Evolutionary conservation across 1,140 invertebrate genomes (phyloP).

Genomic region (Drosophila ercepeae): DNA sequence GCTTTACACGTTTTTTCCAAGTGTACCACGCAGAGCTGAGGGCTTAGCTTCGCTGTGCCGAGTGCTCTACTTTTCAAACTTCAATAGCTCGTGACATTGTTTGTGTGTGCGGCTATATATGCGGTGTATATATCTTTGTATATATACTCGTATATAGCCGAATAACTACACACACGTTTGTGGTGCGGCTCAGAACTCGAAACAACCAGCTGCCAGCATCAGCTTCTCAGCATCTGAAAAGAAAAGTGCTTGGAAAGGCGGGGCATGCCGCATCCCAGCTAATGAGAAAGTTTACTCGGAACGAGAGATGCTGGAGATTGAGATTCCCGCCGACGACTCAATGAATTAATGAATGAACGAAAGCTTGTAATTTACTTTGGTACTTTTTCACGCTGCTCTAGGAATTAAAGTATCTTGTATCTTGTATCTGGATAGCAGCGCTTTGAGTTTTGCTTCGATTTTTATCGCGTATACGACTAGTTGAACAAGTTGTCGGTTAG

Average conservation of each 20-base stretch:
- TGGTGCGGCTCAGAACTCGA: slow-evolving; percentile 25
- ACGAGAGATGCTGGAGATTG: slow-evolving; percentile 33
- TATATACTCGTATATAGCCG: slow-evolving; percentile 30
- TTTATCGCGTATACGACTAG: background rate
- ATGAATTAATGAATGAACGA: slow-evolving; percentile 48
- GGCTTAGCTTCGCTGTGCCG: slow-evolving; percentile 47
- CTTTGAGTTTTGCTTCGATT: background rate
- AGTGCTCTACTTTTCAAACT: slow-evolving; percentile 75
- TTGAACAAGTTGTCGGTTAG: background rate
- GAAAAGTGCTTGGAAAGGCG: slow-evolving; percentile 49
- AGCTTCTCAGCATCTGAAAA: slow-evolving; percentile 43
- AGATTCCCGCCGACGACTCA: slow-evolving; percentile 38
- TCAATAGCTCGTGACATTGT: slow-evolving; percentile 81
- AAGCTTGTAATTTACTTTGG: slow-evolving; percentile 36
- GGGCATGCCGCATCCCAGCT: slow-evolving; percentile 11
- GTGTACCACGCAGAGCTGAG: slow-evolving; percentile 16
- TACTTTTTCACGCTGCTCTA: slow-evolving; percentile 16
- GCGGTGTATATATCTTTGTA: slow-evolving; percentile 2
- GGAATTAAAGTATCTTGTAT: slow-evolving; percentile 14
- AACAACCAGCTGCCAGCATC: slow-evolving; percentile 28
- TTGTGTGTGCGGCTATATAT: slow-evolving; percentile 40
- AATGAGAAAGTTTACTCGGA: slow-evolving; percentile 45
- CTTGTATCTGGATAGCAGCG: slow-evolving; percentile 2
- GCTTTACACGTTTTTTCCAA: background rate
- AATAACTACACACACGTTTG: slow-evolving; percentile 22